Percentiles rank a stretch among this genome's conserved stretches.
Conservation (phyloP, 2,113 vertebrate genomes). For the Cyanoliseus patagonus region DNA sequence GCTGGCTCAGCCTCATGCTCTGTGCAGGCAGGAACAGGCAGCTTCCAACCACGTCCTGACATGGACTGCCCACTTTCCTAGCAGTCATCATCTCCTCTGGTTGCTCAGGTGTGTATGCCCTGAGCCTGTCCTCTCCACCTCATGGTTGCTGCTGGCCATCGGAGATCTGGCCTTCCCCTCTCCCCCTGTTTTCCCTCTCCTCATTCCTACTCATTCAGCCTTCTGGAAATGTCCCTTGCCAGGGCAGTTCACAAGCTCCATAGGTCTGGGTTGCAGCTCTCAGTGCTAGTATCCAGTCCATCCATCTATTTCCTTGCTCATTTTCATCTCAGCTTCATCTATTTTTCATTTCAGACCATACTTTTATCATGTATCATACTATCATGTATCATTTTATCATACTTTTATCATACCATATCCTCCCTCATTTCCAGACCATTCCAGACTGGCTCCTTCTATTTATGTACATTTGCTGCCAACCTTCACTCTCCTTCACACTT, state of each 20-base stretch:
- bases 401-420: not conserved
- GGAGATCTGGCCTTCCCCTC: not conserved
- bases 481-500: slow-evolving; percentile 55
- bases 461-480: slow-evolving; percentile 27
- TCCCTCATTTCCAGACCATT: not conserved
- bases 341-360: not conserved
- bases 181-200: not conserved
- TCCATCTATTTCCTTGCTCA: not conserved
- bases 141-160: fast-evolving
- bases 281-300: not conserved
- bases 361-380: too few species aligned
- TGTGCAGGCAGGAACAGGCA: not conserved
- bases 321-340: not conserved
- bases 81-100: not conserved
- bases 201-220: not conserved
- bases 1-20: not conserved
- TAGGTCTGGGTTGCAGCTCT: not conserved
- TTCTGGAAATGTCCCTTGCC: not conserved
- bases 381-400: too few species aligned
- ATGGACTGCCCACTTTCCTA: not conserved
- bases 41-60: not conserved
- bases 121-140: not conserved
- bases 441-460: not conserved
- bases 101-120: not conserved
- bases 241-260: not conserved